Evolutionary conservation across 1,140 invertebrate species (phyloP).

Genomic region (Bombus terrestris): DNA sequence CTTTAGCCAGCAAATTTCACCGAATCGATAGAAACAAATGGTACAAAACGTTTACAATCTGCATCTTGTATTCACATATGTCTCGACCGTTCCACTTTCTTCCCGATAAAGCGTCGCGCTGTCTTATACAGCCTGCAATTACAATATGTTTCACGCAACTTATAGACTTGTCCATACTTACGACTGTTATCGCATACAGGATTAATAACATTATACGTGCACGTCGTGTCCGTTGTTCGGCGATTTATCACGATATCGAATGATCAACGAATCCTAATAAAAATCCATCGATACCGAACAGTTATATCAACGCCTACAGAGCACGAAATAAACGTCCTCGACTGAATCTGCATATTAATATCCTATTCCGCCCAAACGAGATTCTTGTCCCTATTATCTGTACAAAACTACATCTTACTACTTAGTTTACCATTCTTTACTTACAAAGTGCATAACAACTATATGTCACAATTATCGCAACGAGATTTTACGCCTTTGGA

Average conservation of each 20-base stretch:
- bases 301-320: background rate
- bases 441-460: too few relatives aligned
- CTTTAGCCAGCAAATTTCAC: too few relatives aligned
- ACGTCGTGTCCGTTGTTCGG: background rate
- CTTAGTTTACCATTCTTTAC: too few relatives aligned
- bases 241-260: conserved; percentile 16
- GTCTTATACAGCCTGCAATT: conserved; percentile 17
- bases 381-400: too few relatives aligned
- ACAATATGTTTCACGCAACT: conserved; percentile 25
- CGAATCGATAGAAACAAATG: conserved; percentile 2
- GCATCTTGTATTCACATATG: background rate
- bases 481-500: too few relatives aligned
- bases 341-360: conserved; percentile 1
- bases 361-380: too few relatives aligned
- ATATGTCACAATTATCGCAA: too few relatives aligned
- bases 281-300: background rate
- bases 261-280: background rate
- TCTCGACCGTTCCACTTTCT: conserved; percentile 8
- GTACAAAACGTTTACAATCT: background rate
- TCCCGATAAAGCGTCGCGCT: conserved; percentile 20
- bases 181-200: conserved; percentile 29
- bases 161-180: conserved; percentile 17
- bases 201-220: too few relatives aligned
- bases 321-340: background rate
- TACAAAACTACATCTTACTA: too few relatives aligned